Evolutionary conservation across 1,140 invertebrate species (phyloP).

Genomic region (Heliothis virescens): DNA sequence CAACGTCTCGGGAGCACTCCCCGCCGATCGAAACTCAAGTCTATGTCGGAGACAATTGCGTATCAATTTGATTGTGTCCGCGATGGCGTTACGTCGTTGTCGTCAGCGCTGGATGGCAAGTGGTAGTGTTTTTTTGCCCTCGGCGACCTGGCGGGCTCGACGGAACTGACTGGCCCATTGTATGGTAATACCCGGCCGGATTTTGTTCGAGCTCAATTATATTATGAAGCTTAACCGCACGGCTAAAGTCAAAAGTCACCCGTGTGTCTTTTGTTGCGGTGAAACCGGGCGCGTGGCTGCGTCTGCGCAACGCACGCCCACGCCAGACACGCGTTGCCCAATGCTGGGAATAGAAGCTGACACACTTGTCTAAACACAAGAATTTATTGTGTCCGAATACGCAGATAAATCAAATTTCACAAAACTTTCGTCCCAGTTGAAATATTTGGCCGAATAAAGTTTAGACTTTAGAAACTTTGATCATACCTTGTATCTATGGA

Average conservation of each 20-base stretch:
- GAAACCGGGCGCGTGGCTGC: slow-evolving; percentile 62
- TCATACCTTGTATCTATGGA: not conserved
- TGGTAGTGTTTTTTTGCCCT: slow-evolving; percentile 84
- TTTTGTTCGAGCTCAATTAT: slow-evolving; percentile 85
- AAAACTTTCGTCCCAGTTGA: too few relatives aligned
- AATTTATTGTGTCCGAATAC: not conserved
- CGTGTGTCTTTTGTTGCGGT: slow-evolving; percentile 70
- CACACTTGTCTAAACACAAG: not conserved
- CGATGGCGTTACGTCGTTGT: slow-evolving; percentile 42
- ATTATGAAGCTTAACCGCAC: slow-evolving; percentile 82
- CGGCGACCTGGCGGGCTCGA: slow-evolving; percentile 81
- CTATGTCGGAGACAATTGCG: slow-evolving; percentile 50
- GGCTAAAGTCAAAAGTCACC: slow-evolving; percentile 84
- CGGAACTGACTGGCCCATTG: slow-evolving; percentile 84
- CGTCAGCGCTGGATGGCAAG: slow-evolving; percentile 54
- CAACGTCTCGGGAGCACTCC: slow-evolving; percentile 50
- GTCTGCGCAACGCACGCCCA: slow-evolving; percentile 53
- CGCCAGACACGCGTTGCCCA: slow-evolving; percentile 28
- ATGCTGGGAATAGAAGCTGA: slow-evolving; percentile 4
- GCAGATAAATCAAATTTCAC: not conserved
- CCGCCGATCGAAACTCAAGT: slow-evolving; percentile 35
- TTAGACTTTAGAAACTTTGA: too few relatives aligned
- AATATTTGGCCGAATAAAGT: too few relatives aligned
- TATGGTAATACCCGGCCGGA: slow-evolving; percentile 84
- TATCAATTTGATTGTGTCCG: slow-evolving; percentile 39